Evolutionary conservation across 2,888 invertebrate species (phyloP).

Genomic region (Scrobipalpa atriplicella): DNA sequence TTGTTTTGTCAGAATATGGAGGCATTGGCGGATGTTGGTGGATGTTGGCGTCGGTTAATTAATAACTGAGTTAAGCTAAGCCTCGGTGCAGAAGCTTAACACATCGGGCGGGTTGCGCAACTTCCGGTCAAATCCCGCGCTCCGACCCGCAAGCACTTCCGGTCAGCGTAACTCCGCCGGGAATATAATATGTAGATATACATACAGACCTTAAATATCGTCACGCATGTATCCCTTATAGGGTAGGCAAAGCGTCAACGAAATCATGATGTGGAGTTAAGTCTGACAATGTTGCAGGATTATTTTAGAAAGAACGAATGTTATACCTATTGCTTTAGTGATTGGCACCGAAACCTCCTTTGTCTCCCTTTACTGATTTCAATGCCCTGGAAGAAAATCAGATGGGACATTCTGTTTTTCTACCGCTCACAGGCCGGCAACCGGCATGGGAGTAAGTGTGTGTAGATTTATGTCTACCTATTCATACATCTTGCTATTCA

Average conservation of each 20-base stretch:
- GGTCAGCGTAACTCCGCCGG: slow-evolving; percentile 67
- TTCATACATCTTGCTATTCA: neutral
- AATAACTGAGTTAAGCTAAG: slow-evolving; percentile 76
- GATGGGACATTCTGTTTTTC: too few relatives aligned
- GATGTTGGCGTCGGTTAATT: slow-evolving; percentile 66
- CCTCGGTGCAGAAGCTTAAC: slow-evolving; percentile 70
- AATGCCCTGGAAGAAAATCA: too few relatives aligned
- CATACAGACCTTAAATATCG: neutral
- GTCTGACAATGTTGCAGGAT: too few relatives aligned
- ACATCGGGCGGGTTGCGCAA: slow-evolving; percentile 68
- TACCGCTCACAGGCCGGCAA: too few relatives aligned
- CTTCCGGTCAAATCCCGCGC: slow-evolving; percentile 77
- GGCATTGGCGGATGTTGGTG: slow-evolving; percentile 41
- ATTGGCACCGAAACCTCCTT: too few relatives aligned
- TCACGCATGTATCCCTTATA: too few relatives aligned
- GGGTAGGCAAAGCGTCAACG: too few relatives aligned
- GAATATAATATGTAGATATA: slow-evolving; percentile 36
- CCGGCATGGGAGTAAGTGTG: too few relatives aligned
- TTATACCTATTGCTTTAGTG: too few relatives aligned
- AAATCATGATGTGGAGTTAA: too few relatives aligned
- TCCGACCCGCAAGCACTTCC: slow-evolving; percentile 70
- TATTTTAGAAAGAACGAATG: too few relatives aligned
- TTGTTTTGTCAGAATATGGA: slow-evolving; percentile 36
- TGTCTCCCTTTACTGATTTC: too few relatives aligned
- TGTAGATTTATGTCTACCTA: neutral